Base-by-base conservation (phyloP, 2,797 vertebrate species). In the Vireo griseus region DNA sequence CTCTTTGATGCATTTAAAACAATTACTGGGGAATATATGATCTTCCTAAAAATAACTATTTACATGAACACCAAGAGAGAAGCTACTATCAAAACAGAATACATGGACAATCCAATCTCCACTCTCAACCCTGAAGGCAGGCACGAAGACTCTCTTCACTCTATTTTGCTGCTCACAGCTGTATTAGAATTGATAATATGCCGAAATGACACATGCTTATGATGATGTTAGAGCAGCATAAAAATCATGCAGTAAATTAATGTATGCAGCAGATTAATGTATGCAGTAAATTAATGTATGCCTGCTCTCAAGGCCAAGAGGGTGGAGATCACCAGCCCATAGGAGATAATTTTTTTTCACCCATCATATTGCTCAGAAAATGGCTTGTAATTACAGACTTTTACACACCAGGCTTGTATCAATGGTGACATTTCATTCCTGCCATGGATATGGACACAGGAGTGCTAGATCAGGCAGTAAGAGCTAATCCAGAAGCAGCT, bases 11-110 rank as follows among this genome's bases (percentile, higher is more conserved):
- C 91, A 86, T 82, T 94, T 90, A 88, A 94, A 96, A 97, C 95
- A 96, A 96, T 96, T 96, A 96, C 88, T 73, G 69, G 63, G 94
- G 87, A 92, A 96, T 94, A 94, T 82, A 94, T 33, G 91, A 86
- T 92, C 88, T 79, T 74, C 86, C 95, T 97, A 96, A 96, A 97
- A 96, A 96, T 94, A 97, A 82, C 90, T 90, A 75, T 88, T 88
- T 94, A 92, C 2, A 7, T 65, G 90, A 95, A 94, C 65, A 88
- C 73, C 85, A 44, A 57, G 73, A 89, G 76, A 90, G 82, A 84
- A 96, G 76, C 91, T 94, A 86, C 94, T 84, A 62, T 90, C 69
- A 90, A 80, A 88, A 79, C 33, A 58, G 50, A 90, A 69, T 47
- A 86, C 88, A 82, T 10, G 75, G 84, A 63, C 84, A 88, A 72